A percentile compares a stretch with the other conserved stretches of the same genome.
Conservation (phyloP, 1,140 invertebrate species). For the Mycetomoellerius zeteki region DNA sequence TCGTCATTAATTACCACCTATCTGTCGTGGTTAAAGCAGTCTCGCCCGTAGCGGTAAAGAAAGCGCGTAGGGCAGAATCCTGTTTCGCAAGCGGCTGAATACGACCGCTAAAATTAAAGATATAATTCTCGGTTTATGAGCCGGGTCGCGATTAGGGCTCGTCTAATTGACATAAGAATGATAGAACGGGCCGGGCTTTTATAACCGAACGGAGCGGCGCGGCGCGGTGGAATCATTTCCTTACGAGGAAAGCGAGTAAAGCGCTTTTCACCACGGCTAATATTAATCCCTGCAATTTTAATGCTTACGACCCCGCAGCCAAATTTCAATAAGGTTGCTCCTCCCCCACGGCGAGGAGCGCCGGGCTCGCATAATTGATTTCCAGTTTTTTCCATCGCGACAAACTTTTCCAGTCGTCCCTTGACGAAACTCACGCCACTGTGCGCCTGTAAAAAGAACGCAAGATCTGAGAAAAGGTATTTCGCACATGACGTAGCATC, state of each 20-base stretch:
- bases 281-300: slow-evolving; percentile 82
- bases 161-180: slow-evolving; percentile 82
- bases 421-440: neutral
- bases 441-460: neutral
- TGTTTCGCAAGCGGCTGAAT: slow-evolving; percentile 44
- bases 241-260: slow-evolving; percentile 55
- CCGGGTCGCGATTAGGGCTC: slow-evolving; percentile 77
- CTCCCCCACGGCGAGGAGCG: slow-evolving; percentile 18
- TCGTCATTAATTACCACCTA: slow-evolving; percentile 54
- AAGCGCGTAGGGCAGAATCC: slow-evolving; percentile 26
- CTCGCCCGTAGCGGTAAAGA: slow-evolving; percentile 37
- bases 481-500: neutral
- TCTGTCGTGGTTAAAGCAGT: slow-evolving; percentile 34
- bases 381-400: slow-evolving; percentile 51
- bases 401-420: slow-evolving; percentile 54
- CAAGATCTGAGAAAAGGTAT: slow-evolving; percentile 11
- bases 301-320: slow-evolving; percentile 74
- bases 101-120: slow-evolving; percentile 60
- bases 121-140: slow-evolving; percentile 77
- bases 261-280: slow-evolving; percentile 66
- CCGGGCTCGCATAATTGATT: slow-evolving; percentile 75
- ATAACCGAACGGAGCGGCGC: slow-evolving; percentile 35
- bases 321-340: slow-evolving; percentile 79
- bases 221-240: slow-evolving; percentile 61
- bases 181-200: slow-evolving; percentile 62